Base-by-base conservation (phyloP, 92 coral and sea anemone species). In the Ricordea florida region DNA sequence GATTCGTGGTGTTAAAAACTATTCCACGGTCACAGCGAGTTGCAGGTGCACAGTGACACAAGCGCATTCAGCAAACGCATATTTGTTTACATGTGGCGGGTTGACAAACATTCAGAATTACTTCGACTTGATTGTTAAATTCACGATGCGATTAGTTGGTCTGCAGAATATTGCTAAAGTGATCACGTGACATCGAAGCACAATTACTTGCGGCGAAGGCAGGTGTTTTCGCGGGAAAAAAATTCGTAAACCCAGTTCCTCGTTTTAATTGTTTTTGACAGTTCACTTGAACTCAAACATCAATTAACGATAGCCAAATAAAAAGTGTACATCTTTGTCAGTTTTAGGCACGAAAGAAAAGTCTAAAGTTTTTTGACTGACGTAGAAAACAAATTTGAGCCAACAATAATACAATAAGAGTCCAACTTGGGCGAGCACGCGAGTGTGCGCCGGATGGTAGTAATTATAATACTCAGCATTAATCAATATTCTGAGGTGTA, bases 11-110 rank as follows among this genome's bases (percentile, higher is more conserved):
- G 8, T 30, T 51, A 36, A 69, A 51, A 53, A 70, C 49, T 53
- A 70, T 37, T 50, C 15, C 64, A 37, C 60, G 77, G 63, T 70
- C 77, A 70, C 66, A 70, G 53, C 22, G 29, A 6, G 20, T 25
- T 18, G 77, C 77, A 70, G 77, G 66, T 70, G 77, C 56, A 52
- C 66, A 41, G 47, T 13, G 53, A 28, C 53, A 70, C 56, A 70
- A 48, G 55, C 55, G 64, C 50, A 70, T 70, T 70, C 65, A 53
- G 70, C 52, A 85, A 62, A 79, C 72, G 81, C 80, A 78, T 67
- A 56, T 55, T 71, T 79, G 69, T 85, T 85, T 83, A 85, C 90
- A 55, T 79, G 77, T 72, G 84, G 53, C 74, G 74, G 85, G 60
- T 69, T 57, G 84, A 62, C 70, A 61, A 27, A 53, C 63, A 62